Conservation (phyloP, 2,888 invertebrate genomes). For the Archips crataeganus region DNA sequence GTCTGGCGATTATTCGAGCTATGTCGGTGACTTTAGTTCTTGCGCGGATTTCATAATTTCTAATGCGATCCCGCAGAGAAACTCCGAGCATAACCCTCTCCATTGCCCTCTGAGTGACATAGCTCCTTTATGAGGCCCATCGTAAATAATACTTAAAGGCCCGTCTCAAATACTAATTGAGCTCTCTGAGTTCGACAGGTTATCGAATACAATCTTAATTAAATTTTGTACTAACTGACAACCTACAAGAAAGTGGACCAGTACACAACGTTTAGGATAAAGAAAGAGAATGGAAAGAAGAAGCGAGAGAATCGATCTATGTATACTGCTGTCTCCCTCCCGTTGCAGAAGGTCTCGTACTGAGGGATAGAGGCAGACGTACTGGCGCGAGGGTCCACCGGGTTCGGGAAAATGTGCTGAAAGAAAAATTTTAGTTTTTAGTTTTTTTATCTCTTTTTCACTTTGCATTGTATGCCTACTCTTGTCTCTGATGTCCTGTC, state of each 20-base stretch:
- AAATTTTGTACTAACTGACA: constrained; percentile 43
- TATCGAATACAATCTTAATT: neutral
- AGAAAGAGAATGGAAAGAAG: constrained; percentile 96
- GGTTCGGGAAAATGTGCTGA: constrained; percentile 79
- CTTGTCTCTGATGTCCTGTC: no score
- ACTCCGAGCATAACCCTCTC: no score
- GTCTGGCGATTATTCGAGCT: no score
- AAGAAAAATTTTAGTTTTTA: constrained; percentile 43
- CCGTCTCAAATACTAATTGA: neutral
- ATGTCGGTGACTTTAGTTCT: no score
- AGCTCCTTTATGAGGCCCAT: neutral
- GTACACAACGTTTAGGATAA: constrained; percentile 95
- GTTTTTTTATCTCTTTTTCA: no score
- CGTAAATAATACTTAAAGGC: neutral
- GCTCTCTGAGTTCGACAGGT: neutral
- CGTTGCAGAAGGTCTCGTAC: constrained; percentile 94
- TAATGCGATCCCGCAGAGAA: no score
- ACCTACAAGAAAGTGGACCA: constrained; percentile 92
- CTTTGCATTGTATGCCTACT: no score
- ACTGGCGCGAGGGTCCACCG: constrained; percentile 84
- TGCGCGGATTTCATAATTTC: no score
- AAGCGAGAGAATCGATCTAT: constrained; percentile 95
- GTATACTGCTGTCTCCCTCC: constrained; percentile 91
- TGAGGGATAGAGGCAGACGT: constrained; percentile 90
- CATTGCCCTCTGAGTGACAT: no score